A percentile compares a stretch with the other conserved stretches of the same genome.
Evolutionary conservation across 2,113 vertebrate species (phyloP).

Genomic region (Prolemur simus): DNA sequence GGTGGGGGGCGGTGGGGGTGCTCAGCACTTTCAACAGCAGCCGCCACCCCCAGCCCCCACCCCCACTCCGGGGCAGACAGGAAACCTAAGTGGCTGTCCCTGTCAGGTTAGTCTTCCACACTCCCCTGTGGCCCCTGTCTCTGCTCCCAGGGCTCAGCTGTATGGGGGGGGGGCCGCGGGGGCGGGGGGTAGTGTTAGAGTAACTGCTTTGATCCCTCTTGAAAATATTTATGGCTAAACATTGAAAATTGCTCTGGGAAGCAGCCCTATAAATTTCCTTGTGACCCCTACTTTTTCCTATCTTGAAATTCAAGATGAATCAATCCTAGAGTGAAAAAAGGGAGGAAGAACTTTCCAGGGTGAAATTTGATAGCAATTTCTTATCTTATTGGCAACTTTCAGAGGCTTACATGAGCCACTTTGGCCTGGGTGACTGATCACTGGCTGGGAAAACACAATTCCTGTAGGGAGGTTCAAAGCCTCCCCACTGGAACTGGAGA

Average conservation of each 20-base stretch:
- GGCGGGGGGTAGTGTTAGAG: constrained; percentile 38
- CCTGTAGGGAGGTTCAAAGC: not conserved
- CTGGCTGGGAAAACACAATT: constrained; percentile 15
- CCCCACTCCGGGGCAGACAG: not conserved
- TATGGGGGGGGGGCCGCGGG: not conserved
- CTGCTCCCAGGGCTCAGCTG: not conserved
- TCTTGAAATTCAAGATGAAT: constrained; percentile 71
- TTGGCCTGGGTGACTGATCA: constrained; percentile 42
- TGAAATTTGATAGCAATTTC: constrained; percentile 47
- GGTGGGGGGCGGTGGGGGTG: not conserved
- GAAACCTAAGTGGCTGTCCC: not conserved
- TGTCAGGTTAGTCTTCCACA: not conserved
- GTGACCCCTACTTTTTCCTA: not conserved
- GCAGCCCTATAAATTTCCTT: constrained; percentile 65
- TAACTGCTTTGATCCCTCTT: constrained; percentile 50
- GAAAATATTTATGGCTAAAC: constrained; percentile 72
- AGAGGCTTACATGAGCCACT: constrained; percentile 34
- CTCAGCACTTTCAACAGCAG: not conserved
- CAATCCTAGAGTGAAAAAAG: constrained; percentile 43
- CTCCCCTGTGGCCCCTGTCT: not conserved
- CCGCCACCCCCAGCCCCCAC: not conserved
- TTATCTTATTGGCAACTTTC: constrained; percentile 72
- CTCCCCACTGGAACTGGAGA: not conserved
- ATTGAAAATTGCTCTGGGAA: constrained; percentile 44
- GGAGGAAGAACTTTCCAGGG: constrained; percentile 36